A percentile compares a stretch with the other conserved stretches of the same genome.
Evolutionary conservation across 2,888 invertebrate species (phyloP).

Genomic region (Tetragnatha montana): DNA sequence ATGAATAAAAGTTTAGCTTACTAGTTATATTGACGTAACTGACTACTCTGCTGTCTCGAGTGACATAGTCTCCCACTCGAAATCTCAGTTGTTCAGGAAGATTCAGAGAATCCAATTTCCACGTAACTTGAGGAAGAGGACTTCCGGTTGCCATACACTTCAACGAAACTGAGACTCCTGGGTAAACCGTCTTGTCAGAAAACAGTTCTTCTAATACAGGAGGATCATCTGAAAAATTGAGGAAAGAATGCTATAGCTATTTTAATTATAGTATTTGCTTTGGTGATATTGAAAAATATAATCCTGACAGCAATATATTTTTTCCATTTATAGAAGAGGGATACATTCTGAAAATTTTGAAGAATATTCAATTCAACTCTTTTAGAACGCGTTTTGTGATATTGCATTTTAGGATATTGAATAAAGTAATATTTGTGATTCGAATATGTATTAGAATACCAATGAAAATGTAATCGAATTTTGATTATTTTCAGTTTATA

Average conservation of each 20-base stretch:
- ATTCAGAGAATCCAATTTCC: slow-evolving; percentile 63
- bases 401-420: too few species aligned
- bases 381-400: too few species aligned
- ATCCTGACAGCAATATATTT: too few species aligned
- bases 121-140: slow-evolving; percentile 74
- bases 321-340: too few species aligned
- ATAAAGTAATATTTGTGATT: too few species aligned
- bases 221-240: slow-evolving; percentile 75
- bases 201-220: slow-evolving; percentile 74
- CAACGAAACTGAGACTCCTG: slow-evolving; percentile 72
- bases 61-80: slow-evolving; percentile 71
- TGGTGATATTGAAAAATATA: too few species aligned
- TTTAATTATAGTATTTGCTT: background rate
- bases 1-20: slow-evolving; percentile 4
- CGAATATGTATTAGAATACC: too few species aligned
- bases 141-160: slow-evolving; percentile 73
- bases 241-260: background rate
- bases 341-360: too few species aligned
- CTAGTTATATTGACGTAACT: slow-evolving; percentile 71
- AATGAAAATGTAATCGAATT: too few species aligned
- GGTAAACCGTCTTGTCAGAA: slow-evolving; percentile 72
- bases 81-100: slow-evolving; percentile 69
- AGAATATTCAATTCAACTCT: too few species aligned
- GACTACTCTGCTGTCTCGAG: slow-evolving; percentile 68
- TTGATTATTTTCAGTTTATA: too few species aligned